phyloP scores from a whole-genome alignment of 2,797 vertebrate species.

The Acanthurus lineatus region DNA sequence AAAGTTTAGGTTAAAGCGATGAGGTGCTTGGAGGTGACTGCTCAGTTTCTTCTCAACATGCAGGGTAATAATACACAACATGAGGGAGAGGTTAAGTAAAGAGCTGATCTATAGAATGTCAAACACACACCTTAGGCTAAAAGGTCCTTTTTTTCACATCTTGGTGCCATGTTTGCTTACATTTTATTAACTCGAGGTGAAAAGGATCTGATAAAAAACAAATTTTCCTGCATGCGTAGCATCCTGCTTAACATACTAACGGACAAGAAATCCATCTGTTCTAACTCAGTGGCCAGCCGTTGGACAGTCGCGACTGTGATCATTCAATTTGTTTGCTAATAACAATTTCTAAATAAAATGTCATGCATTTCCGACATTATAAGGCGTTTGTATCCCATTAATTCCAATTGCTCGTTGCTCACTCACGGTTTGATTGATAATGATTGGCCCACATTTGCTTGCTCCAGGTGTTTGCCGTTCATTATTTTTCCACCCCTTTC shows the following conservation, averaged over 20 bases:
- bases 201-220: not conserved
- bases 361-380: conserved; percentile 25
- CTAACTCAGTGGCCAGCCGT: conserved; percentile 36
- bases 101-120: conserved; percentile 7
- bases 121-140: not conserved
- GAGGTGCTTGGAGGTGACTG: not conserved
- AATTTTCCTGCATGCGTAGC: conserved; percentile 6
- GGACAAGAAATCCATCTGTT: conserved; percentile 51
- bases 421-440: conserved; percentile 85
- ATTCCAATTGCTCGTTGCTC: conserved; percentile 60
- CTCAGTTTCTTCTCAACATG: not conserved
- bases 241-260: conserved; percentile 20
- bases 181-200: not conserved
- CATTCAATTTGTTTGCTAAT: conserved; percentile 54
- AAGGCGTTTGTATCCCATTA: conserved; percentile 46
- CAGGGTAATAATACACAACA: not conserved
- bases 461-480: conserved; percentile 86
- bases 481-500: conserved; percentile 80
- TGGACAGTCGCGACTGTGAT: conserved; percentile 58
- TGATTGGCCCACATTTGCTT: conserved; percentile 81
- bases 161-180: conserved; percentile 9
- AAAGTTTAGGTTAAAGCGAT: not conserved
- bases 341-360: conserved; percentile 68
- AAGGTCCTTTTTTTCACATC: not conserved
- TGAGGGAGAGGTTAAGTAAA: conserved; percentile 8